A percentile compares a stretch with the other conserved stretches of the same genome.
phyloP scores from a whole-genome alignment of 53 echinoderm and acorn worm species.

The Holothuria leucospilota region DNA sequence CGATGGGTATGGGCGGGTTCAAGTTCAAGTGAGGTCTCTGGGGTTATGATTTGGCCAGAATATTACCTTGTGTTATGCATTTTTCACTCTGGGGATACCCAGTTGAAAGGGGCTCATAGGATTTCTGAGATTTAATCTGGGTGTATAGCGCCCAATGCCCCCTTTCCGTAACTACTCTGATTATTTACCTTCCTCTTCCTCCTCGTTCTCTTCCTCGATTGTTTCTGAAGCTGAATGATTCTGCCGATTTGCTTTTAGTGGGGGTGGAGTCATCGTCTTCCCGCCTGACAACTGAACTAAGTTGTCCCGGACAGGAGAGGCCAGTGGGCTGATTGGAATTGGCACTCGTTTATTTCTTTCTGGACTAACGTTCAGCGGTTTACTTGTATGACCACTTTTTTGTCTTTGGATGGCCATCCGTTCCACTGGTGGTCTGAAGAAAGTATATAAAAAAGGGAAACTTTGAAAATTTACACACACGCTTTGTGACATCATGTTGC shows the following conservation, averaged over 20 bases:
- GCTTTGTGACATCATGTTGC: too few species aligned
- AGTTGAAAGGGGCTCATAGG: too few species aligned
- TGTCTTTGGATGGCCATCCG: constrained; percentile 57
- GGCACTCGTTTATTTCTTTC: constrained; percentile 10
- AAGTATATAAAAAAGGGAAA: too few species aligned
- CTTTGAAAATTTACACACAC: too few species aligned
- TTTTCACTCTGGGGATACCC: too few species aligned
- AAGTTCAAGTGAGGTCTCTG: too few species aligned
- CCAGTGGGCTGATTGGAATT: constrained; percentile 22
- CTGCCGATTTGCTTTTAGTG: background rate
- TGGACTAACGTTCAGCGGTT: constrained; percentile 10
- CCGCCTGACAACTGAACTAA: constrained; percentile 15
- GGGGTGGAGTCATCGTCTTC: background rate
- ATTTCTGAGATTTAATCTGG: too few species aligned
- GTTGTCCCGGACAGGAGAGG: constrained; percentile 14
- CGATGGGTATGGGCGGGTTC: too few species aligned
- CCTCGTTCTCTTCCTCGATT: background rate
- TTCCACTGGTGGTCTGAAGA: constrained; percentile 62
- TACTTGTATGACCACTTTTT: background rate
- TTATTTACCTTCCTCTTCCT: constrained; percentile 11
- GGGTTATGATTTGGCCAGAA: too few species aligned
- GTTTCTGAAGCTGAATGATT: background rate
- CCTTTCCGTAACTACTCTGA: background rate
- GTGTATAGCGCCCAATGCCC: background rate
- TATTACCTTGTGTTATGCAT: too few species aligned